phyloP scores from a whole-genome alignment of 2,113 vertebrate genomes.

The Pygoscelis antarcticus region DNA sequence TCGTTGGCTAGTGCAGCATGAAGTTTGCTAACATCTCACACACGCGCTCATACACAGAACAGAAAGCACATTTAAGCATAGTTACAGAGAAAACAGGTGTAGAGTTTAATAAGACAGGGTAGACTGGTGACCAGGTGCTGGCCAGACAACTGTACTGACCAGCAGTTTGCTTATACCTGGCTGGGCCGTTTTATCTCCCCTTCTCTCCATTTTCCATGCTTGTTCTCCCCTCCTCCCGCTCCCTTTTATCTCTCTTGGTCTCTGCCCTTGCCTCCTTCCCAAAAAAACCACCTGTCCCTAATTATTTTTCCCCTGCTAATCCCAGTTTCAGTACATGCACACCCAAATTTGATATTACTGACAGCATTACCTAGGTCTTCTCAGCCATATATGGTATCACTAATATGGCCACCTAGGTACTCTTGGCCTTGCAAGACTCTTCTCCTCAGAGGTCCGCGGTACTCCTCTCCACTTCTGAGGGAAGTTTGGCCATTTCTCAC shows the following conservation, averaged over 20 bases:
- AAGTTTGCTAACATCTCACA: not conserved
- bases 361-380: not conserved
- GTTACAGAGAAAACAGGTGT: not conserved
- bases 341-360: not conserved
- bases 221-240: fast-evolving
- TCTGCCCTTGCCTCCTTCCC: not conserved
- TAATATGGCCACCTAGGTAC: not conserved
- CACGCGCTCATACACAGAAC: not conserved
- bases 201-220: not conserved
- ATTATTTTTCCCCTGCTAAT: not conserved
- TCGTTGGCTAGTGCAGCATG: not conserved
- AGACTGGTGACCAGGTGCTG: not conserved
- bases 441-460: not conserved
- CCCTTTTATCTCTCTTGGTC: not conserved
- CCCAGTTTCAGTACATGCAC: not conserved
- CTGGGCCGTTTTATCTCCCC: not conserved
- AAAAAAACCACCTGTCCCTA: not conserved
- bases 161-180: not conserved
- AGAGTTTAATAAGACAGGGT: not conserved
- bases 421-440: not conserved
- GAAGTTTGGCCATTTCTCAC: not conserved
- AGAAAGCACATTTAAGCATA: not conserved
- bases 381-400: not conserved
- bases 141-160: not conserved
- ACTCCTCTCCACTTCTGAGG: not conserved